Percentiles rank a stretch among this genome's conserved stretches.
These are phyloP conservation scores for Pagrus major DNA, from an alignment of 2,113 vertebrate genomes.

Conservation along the genomic window DNA sequence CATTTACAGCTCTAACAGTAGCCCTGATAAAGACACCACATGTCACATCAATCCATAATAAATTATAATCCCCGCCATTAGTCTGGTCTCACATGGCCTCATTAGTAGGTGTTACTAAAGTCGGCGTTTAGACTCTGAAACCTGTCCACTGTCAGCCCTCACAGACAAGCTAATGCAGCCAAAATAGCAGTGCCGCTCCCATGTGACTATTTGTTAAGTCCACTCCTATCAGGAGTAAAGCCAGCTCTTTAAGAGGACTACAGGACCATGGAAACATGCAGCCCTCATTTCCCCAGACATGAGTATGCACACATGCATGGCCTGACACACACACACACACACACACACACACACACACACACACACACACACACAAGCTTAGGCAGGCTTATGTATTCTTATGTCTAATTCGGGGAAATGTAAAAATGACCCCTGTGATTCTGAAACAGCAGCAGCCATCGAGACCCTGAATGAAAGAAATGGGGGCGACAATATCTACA, in stretches of 20 bases:
- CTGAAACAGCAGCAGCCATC: constrained; percentile 61
- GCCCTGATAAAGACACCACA: constrained; percentile 34
- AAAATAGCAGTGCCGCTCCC: constrained; percentile 79
- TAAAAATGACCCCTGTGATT: constrained; percentile 81
- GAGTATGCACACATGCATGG: neutral
- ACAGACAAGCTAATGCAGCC: constrained; percentile 61
- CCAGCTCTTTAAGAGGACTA: constrained; percentile 75
- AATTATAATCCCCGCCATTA: constrained; percentile 72
- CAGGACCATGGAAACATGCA: constrained; percentile 72
- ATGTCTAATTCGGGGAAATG: constrained; percentile 83
- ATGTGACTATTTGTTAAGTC: constrained; percentile 88
- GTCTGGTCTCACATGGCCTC: constrained; percentile 71
- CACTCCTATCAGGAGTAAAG: constrained; percentile 83
- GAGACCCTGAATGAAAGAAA: constrained; percentile 61
- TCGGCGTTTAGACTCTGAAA: constrained; percentile 67
- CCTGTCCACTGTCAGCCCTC: constrained; percentile 51
- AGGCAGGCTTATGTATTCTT: constrained; percentile 62
- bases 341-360: neutral
- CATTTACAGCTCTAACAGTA: constrained; percentile 43
- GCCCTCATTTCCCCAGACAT: constrained; percentile 60
- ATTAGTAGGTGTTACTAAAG: constrained; percentile 76
- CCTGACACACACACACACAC: neutral
- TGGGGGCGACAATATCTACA: constrained; percentile 73
- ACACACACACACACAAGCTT: neutral
- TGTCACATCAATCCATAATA: constrained; percentile 68